Percentiles rank a stretch among this genome's conserved stretches.
These are phyloP conservation scores for Habropoda laboriosa DNA, from an alignment of 1,140 invertebrate genomes.

Conservation along the genomic window DNA sequence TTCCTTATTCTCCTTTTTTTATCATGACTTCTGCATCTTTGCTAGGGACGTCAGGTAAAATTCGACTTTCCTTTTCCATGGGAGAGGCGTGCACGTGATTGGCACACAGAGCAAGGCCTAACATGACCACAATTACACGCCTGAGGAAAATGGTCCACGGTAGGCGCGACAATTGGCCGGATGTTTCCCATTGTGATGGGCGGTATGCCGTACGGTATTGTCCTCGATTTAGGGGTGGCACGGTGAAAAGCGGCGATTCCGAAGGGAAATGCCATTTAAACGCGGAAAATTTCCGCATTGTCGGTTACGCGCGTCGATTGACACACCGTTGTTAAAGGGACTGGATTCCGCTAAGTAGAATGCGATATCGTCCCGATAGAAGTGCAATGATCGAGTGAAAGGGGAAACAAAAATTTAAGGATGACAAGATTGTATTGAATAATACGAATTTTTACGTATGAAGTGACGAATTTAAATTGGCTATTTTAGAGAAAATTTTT, in stretches of 20 bases:
- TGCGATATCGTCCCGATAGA: neutral
- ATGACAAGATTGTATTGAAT: too few species aligned
- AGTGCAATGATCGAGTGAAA: neutral
- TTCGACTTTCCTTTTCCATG: constrained; percentile 15
- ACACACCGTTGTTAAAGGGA: constrained; percentile 20
- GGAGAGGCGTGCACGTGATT: constrained; percentile 38
- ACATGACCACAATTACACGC: constrained; percentile 68
- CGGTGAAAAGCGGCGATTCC: constrained; percentile 71
- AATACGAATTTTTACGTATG: too few species aligned
- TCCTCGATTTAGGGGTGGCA: constrained; percentile 57
- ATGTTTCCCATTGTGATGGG: constrained; percentile 77
- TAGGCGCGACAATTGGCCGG: constrained; percentile 78
- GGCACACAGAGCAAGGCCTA: constrained; percentile 45
- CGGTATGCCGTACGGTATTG: constrained; percentile 71
- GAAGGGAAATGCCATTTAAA: constrained; percentile 66
- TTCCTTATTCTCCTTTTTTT: neutral
- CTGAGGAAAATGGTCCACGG: constrained; percentile 48
- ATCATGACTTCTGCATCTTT: constrained; percentile 22
- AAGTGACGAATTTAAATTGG: too few species aligned
- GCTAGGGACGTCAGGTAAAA: constrained; percentile 47
- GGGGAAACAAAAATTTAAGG: neutral
- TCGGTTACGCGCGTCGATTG: constrained; percentile 44
- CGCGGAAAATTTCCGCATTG: constrained; percentile 56
- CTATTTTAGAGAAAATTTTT: too few species aligned
- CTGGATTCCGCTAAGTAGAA: constrained; percentile 32